phyloP scores from a whole-genome alignment of 2,797 vertebrate genomes.

The Eulemur coronatus region DNA sequence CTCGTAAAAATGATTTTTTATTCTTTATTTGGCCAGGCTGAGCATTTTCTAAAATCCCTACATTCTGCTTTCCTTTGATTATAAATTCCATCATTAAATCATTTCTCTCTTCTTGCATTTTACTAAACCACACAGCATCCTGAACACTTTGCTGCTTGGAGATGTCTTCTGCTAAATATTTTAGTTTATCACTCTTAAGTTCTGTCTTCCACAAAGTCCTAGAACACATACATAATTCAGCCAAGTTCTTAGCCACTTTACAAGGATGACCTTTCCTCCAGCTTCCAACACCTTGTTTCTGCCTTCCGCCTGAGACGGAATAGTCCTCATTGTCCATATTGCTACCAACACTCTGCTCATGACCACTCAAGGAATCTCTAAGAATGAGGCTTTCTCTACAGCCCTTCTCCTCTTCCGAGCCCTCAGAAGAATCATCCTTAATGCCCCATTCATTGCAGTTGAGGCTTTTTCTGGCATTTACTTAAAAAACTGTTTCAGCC shows the following conservation, averaged over 20 bases:
- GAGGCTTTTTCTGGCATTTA: not conserved
- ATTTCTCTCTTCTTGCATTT: not conserved
- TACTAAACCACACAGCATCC: not conserved
- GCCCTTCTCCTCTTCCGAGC: not conserved
- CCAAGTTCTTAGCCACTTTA: not conserved
- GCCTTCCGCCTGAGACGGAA: not conserved
- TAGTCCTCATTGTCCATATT: not conserved
- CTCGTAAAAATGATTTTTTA: not conserved
- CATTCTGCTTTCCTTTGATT: not conserved
- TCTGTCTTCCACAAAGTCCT: not conserved
- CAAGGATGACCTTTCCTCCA: not conserved
- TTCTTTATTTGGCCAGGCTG: not conserved
- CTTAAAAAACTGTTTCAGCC: not conserved
- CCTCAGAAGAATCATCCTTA: not conserved
- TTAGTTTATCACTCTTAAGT: not conserved
- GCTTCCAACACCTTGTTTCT: not conserved
- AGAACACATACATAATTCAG: not conserved
- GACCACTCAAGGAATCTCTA: not conserved
- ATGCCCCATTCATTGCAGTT: not conserved
- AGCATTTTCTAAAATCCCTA: not conserved
- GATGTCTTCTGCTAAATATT: not conserved
- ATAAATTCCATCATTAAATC: not conserved
- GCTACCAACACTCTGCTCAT: not conserved
- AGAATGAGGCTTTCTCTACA: not conserved
- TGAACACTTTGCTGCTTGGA: not conserved